A percentile compares a stretch with the other conserved stretches of the same genome.
phyloP scores from a whole-genome alignment of 2,888 invertebrate genomes.

The Galerucella pusilla region DNA sequence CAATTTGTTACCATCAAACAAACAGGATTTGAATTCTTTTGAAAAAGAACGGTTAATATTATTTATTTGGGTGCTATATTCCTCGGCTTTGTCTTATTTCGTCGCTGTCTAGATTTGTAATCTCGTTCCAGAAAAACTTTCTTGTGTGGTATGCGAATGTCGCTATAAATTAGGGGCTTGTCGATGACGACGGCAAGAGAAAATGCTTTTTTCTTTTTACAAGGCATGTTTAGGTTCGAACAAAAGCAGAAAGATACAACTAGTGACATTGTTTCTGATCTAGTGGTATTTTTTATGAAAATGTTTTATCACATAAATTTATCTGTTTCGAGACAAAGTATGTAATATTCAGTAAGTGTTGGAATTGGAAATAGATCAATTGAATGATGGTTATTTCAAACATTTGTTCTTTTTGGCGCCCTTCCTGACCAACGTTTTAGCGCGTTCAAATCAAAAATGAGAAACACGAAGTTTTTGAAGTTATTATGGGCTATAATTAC shows the following conservation, averaged over 20 bases:
- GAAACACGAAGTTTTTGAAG: too few relatives aligned
- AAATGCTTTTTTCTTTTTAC: background rate
- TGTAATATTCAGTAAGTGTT: background rate
- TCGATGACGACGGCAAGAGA: slow-evolving; percentile 9
- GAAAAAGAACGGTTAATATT: slow-evolving; percentile 28
- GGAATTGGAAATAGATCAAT: too few relatives aligned
- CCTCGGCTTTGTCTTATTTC: slow-evolving; percentile 17
- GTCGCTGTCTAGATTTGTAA: slow-evolving; percentile 12
- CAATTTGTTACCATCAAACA: slow-evolving; percentile 19
- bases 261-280: background rate
- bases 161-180: slow-evolving; percentile 17
- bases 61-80: slow-evolving; percentile 21
- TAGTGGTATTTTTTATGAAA: background rate
- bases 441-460: too few relatives aligned
- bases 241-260: background rate
- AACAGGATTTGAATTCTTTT: slow-evolving; percentile 31
- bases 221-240: background rate
- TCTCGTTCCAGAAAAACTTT: slow-evolving; percentile 15
- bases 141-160: slow-evolving; percentile 15
- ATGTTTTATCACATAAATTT: background rate
- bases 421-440: too few relatives aligned
- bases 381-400: too few relatives aligned
- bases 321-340: background rate
- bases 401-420: too few relatives aligned
- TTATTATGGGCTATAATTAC: too few relatives aligned